Evolutionary conservation across 2,888 invertebrate species (phyloP).

Genomic region (Drosophila mimica): DNA sequence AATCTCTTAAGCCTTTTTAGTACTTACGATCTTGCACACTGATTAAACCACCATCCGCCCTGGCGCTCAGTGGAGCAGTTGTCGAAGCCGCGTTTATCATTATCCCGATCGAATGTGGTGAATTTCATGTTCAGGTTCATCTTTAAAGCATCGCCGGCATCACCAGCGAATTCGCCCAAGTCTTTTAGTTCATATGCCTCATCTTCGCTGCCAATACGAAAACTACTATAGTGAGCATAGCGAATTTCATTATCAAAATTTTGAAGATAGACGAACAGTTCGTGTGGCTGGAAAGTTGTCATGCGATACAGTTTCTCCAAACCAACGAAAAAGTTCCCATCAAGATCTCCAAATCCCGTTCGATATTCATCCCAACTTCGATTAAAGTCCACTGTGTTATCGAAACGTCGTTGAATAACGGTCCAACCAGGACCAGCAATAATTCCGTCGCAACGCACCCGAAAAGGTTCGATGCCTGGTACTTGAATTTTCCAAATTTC

Average conservation of each 20-base stretch:
- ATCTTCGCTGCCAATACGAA: conserved; percentile 35
- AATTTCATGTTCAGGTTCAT: conserved; percentile 45
- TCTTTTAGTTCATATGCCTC: conserved; percentile 25
- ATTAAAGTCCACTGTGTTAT: conserved; percentile 35
- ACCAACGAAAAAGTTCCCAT: conserved; percentile 41
- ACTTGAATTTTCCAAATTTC: conserved; percentile 43
- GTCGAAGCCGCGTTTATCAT: conserved; percentile 31
- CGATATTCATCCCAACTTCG: conserved; percentile 45
- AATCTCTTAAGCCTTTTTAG: background rate
- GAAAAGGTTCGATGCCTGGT: conserved; percentile 33
- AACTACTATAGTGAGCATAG: conserved; percentile 41
- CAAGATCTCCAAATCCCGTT: conserved; percentile 43
- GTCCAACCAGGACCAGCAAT: conserved; percentile 53
- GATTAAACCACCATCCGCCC: conserved; percentile 53
- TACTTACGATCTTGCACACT: conserved; percentile 50
- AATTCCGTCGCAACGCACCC: conserved; percentile 42
- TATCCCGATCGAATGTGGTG: conserved; percentile 47
- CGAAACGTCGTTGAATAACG: conserved; percentile 42
- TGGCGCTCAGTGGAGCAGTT: conserved; percentile 41
- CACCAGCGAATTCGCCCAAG: conserved; percentile 29
- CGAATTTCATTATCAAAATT: conserved; percentile 34
- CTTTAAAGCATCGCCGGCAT: conserved; percentile 46
- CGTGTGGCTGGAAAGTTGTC: conserved; percentile 33
- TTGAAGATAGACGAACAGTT: conserved; percentile 35
- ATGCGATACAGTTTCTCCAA: conserved; percentile 46